These are phyloP conservation scores for Drosophila barbarae DNA, from an alignment of 2,888 invertebrate genomes.

Conservation along the genomic window DNA sequence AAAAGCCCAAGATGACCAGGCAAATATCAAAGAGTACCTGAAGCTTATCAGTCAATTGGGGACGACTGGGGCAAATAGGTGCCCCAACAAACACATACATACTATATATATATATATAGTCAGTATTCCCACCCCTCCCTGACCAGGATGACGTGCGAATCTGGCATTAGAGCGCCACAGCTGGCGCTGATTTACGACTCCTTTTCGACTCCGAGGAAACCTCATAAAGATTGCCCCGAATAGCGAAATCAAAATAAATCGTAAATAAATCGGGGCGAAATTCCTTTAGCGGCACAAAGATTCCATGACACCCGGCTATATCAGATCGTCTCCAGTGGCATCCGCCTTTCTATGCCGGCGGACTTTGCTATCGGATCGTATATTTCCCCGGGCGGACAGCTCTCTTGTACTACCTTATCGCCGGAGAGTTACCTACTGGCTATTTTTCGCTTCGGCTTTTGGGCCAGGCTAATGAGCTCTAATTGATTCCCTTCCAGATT, in stretches of 20 bases:
- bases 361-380: constrained; percentile 64
- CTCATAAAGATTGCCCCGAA: constrained; percentile 57
- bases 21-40: neutral
- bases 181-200: constrained; percentile 47
- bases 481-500: constrained; percentile 49
- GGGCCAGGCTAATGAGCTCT: constrained; percentile 55
- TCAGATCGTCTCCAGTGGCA: constrained; percentile 59
- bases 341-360: constrained; percentile 40
- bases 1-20: constrained; percentile 4
- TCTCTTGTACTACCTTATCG: constrained; percentile 46
- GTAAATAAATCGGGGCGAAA: constrained; percentile 61
- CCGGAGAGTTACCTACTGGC: constrained; percentile 9
- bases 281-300: constrained; percentile 29
- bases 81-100: neutral
- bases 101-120: neutral
- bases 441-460: constrained; percentile 44
- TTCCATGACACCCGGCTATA: constrained; percentile 41
- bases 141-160: constrained; percentile 25
- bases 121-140: neutral
- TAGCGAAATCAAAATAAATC: constrained; percentile 66
- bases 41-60: constrained; percentile 17
- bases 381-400: constrained; percentile 52
- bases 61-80: neutral
- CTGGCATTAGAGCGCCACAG: constrained; percentile 24
- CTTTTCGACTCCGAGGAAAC: constrained; percentile 17